Evolutionary conservation across 92 coral and sea anemone genomes (phyloP).

Genomic region (Bergia sp.): DNA sequence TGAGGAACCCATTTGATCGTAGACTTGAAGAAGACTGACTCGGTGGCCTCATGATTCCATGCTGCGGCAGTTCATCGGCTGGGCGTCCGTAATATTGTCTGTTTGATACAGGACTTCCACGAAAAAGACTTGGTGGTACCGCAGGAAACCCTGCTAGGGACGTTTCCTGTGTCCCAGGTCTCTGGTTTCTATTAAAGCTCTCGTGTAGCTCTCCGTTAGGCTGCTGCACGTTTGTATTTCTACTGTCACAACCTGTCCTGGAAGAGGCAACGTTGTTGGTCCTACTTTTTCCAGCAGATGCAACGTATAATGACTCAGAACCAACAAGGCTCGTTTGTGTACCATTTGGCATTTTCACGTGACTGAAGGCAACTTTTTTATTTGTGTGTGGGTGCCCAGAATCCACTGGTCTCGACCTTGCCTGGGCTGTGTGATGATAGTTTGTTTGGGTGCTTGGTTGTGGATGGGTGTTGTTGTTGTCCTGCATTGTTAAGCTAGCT

Average conservation of each 20-base stretch:
- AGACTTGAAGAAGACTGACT: not conserved
- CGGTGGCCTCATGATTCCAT: conserved; percentile 10
- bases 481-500: conserved; percentile 1
- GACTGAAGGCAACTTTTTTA: conserved; percentile 32
- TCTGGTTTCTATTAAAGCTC: not conserved
- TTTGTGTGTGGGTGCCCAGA: conserved; percentile 22
- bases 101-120: not conserved
- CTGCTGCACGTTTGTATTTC: not conserved
- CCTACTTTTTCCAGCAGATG: conserved; percentile 11
- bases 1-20: conserved; percentile 27
- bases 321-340: conserved; percentile 10
- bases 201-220: not conserved
- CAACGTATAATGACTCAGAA: conserved; percentile 12
- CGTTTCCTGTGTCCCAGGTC: conserved; percentile 24
- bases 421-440: not conserved
- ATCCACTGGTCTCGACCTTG: not conserved
- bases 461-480: not conserved
- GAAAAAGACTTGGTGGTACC: conserved; percentile 1
- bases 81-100: not conserved
- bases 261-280: not conserved
- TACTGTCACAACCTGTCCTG: not conserved
- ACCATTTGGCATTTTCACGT: conserved; percentile 42
- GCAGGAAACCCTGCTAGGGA: not conserved
- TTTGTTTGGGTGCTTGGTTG: conserved; percentile 7
- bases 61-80: not conserved